Conservation (phyloP, 2,888 invertebrate genomes). For the Parnassius orleans region DNA sequence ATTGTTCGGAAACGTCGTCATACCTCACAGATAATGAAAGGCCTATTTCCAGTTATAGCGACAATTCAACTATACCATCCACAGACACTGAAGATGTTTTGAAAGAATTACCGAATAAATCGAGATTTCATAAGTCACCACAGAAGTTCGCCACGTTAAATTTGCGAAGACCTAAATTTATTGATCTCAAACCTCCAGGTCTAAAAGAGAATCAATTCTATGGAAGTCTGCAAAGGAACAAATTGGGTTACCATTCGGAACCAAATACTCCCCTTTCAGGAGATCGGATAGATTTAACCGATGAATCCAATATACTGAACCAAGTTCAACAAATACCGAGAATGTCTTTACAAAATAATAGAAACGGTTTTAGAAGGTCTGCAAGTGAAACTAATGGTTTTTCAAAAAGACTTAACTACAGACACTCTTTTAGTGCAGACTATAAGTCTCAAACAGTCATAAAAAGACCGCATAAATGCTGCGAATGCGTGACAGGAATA, state of each 20-base stretch:
- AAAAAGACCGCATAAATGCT: constrained; percentile 72
- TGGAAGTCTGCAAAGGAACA: constrained; percentile 67
- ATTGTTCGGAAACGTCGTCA: constrained; percentile 76
- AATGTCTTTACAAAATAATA: constrained; percentile 70
- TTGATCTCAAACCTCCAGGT: constrained; percentile 61
- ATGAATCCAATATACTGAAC: constrained; percentile 59
- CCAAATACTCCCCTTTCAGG: constrained; percentile 71
- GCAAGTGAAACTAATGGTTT: constrained; percentile 73
- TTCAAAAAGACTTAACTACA: constrained; percentile 70
- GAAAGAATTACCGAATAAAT: constrained; percentile 72
- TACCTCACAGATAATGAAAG: constrained; percentile 75
- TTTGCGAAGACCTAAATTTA: constrained; percentile 71
- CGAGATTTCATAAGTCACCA: constrained; percentile 73
- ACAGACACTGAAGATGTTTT: constrained; percentile 75
- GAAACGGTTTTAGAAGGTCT: constrained; percentile 72
- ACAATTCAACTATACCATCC: constrained; percentile 75
- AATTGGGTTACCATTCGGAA: constrained; percentile 74
- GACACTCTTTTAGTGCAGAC: constrained; percentile 76
- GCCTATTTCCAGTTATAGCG: constrained; percentile 76
- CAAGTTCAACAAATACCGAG: constrained; percentile 71
- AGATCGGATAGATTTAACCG: constrained; percentile 54
- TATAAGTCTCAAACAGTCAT: constrained; percentile 54
- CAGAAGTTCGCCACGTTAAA: constrained; percentile 76
- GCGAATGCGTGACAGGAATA: constrained; percentile 74
- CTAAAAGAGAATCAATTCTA: constrained; percentile 61